These are phyloP conservation scores for Liodrosophila aerea DNA, from an alignment of 2,888 invertebrate genomes.

Conservation along the genomic window DNA sequence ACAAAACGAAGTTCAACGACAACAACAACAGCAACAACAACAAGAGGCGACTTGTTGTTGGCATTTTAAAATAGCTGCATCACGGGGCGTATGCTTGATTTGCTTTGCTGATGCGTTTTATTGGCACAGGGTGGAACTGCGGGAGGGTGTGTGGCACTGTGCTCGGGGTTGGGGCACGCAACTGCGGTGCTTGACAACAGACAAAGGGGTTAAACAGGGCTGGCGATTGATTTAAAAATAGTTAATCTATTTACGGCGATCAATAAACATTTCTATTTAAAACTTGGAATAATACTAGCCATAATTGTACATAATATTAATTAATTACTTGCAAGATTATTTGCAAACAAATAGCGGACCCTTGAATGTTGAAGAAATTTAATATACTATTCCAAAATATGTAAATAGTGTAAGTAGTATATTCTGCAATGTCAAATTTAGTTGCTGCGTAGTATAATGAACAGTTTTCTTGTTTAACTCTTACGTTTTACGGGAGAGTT, in stretches of 20 bases:
- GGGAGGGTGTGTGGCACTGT: background rate
- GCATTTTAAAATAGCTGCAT: conserved; percentile 44
- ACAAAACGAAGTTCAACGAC: conserved; percentile 5
- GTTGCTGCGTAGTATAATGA: too few species aligned
- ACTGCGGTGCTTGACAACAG: background rate
- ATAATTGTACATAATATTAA: too few species aligned
- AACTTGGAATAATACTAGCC: too few species aligned
- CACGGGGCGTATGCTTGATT: conserved; percentile 66
- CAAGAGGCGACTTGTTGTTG: conserved; percentile 53
- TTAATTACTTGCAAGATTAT: background rate
- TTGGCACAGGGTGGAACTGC: too few species aligned
- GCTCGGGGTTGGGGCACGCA: background rate
- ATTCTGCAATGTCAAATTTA: too few species aligned
- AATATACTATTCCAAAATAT: too few species aligned
- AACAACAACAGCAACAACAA: conserved; percentile 2
- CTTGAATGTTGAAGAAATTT: too few species aligned
- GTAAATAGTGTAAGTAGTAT: too few species aligned
- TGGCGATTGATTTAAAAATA: conserved; percentile 32
- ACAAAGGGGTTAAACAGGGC: background rate
- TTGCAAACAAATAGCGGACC: too few species aligned
- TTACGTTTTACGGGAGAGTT: too few species aligned
- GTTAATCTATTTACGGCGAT: conserved; percentile 20
- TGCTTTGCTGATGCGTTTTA: conserved; percentile 17
- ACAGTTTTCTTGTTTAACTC: too few species aligned
- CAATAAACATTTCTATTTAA: background rate